These are phyloP conservation scores for Drosophila auraria DNA, from an alignment of 1,140 invertebrate genomes.

Conservation along the genomic window DNA sequence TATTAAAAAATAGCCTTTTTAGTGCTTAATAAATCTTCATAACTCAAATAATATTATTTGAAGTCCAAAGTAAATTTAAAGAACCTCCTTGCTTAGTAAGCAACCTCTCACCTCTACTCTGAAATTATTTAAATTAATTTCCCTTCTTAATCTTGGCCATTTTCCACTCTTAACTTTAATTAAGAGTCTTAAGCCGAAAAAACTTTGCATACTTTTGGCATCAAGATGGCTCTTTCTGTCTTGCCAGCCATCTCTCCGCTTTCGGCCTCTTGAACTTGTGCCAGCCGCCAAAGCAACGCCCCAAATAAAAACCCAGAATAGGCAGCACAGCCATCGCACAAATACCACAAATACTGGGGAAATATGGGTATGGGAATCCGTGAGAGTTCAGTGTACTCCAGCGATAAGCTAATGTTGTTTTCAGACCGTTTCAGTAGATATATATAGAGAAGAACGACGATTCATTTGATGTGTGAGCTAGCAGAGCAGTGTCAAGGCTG, in stretches of 20 bases:
- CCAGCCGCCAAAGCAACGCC: conserved; percentile 56
- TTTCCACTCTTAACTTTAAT: neutral
- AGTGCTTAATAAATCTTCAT: neutral
- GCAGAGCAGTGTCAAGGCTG: conserved; percentile 46
- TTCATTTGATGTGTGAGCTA: conserved; percentile 36
- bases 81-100: neutral
- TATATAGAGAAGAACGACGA: conserved; percentile 38
- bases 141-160: no score
- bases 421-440: conserved; percentile 42
- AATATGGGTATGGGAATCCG: conserved; percentile 14
- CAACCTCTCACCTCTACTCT: neutral
- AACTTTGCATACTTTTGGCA: conserved; percentile 68
- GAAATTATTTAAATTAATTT: neutral
- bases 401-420: conserved; percentile 74
- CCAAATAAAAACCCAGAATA: conserved; percentile 48
- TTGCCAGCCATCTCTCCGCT: neutral
- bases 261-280: conserved; percentile 49
- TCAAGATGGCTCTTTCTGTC: conserved; percentile 13
- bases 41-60: neutral
- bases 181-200: conserved; percentile 13
- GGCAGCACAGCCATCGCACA: conserved; percentile 28
- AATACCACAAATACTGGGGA: neutral
- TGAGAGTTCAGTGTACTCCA: conserved; percentile 71
- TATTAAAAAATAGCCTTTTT: no score
- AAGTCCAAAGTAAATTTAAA: no score